Base-by-base conservation (phyloP, 1,140 invertebrate species). In the Drosophila kohkoa region DNA sequence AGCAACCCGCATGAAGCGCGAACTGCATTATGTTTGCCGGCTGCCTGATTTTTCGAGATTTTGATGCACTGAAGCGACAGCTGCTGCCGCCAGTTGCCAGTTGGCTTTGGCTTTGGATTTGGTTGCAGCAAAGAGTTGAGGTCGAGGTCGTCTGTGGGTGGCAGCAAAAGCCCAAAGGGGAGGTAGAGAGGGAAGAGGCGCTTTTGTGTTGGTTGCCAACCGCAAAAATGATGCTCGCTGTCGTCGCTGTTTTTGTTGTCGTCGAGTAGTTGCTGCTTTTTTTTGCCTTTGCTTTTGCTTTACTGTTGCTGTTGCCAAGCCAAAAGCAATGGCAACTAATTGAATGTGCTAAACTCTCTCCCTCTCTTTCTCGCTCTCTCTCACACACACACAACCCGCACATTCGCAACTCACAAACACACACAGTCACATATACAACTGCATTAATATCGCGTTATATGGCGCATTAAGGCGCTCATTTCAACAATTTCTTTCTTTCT, bases 381-480 rank as follows among this genome's bases (percentile, higher is more conserved):
- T 38, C 25, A 54, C 49, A 43, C 16, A 43, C 16, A 54, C 16
- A 35, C 41, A 32, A 54, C 49, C 30, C 16, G 45, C 28, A 35
- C 41, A 32, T 25, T 38, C 30, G 58, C 60, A 66, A 38, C 35
- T 25, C 46, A 46, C 35, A 30, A 6, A 49, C 5, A 8, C 1
- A 20, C 8, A 52, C 38, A 41, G 32, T 25, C 54, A 48, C 41
- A 41, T 13, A 54, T 15, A 52, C 20, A 79, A 52, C 59, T 41
- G 45, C 54, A 45, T 64, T 80, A 71, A 88, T 75, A 88, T 77
- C 54, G 63, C 79, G 69, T 77, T 82, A 79, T 77, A 80, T 75
- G 77, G 77, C 83, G 83, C 83, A 87, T 87, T 87, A 83, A 73
- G 80, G 83, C 80, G 67, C 80, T 83, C 77, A 78, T 80, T 88